These are phyloP conservation scores for Zoanthus sansibaricus DNA, from an alignment of 92 coral and sea anemone genomes.

Conservation along the genomic window DNA sequence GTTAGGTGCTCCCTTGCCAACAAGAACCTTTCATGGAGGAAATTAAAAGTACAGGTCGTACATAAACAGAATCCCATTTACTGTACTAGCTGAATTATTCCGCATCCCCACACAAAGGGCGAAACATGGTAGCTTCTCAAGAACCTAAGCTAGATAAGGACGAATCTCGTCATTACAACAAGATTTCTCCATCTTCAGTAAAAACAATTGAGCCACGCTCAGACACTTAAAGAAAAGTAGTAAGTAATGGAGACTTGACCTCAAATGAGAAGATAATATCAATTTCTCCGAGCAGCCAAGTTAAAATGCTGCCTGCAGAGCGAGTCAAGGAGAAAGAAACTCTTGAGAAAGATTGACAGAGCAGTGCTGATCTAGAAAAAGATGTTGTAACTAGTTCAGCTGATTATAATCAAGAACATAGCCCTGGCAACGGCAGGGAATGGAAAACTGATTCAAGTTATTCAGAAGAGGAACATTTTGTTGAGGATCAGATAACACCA, in stretches of 20 bases:
- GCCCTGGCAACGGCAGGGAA: not conserved
- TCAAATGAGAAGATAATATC: not conserved
- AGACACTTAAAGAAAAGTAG: too few species aligned
- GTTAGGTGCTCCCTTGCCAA: conserved; percentile 87
- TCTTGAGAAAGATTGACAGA: not conserved
- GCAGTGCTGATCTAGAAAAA: conserved; percentile 7
- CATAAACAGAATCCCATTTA: too few species aligned
- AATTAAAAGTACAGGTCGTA: too few species aligned
- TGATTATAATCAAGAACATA: not conserved
- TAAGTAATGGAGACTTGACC: not conserved
- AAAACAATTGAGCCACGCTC: too few species aligned
- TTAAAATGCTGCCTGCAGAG: not conserved
- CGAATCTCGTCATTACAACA: too few species aligned
- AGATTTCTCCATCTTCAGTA: too few species aligned
- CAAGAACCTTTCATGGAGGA: conserved; percentile 63
- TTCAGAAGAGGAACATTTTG: not conserved
- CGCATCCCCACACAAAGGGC: too few species aligned
- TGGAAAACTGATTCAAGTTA: not conserved
- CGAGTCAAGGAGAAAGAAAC: not conserved
- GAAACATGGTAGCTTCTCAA: too few species aligned
- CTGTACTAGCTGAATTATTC: too few species aligned
- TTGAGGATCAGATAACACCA: not conserved
- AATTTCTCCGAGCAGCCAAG: not conserved
- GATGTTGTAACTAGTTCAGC: conserved; percentile 16
- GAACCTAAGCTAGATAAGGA: too few species aligned